Evolutionary conservation across 2,113 vertebrate species (phyloP), one percentile per base, ranked within the genome.

Genomic region (Phalacrocorax aristotelis): DNA sequence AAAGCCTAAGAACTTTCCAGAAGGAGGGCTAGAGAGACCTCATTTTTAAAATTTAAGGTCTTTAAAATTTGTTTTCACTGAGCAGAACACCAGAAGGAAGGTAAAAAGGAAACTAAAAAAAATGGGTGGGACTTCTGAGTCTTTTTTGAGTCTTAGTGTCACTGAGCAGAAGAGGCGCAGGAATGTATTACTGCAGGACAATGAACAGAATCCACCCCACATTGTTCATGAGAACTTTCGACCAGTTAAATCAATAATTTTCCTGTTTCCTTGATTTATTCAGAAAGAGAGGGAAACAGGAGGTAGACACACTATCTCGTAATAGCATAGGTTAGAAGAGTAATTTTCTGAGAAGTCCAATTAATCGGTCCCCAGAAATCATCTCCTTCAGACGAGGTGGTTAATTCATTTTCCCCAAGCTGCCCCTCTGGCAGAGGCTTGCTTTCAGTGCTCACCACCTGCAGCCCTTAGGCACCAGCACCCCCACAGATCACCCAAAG

Each of bases 51-150:
- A 71, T 16, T 27, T 14, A 15, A 77, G 4, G 3, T 9, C 14
- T 79, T 91, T 60, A 44, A 80, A 52, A 76, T 27, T 55, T 71
- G 14, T 71, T 80, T 72, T 55, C 19, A 21, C 6, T 61, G 29
- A 60, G 15, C 4, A 76, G 36, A 86, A 52, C 42, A 83, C 3
- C 32, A 57, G n/a, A n/a, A 77, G 7, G 13, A 48, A 69, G 36
- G 25, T 34, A 23, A 46, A 89, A 93, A 69, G 9, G n/a, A 91
- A 77, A 51, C 27, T 27, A 46, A 76, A 77, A 7, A 74, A 81
- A 84, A 74, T 15, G 0, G 2, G 15, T 38, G 11, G 0, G 1
- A 0, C 14, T 65, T 48, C 76, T 76, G 4, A 51, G 9, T 62
- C 51, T 42, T 16, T 64, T 48, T 79, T 76, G 4, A 51, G 8